These are phyloP conservation scores for Cactoblastis cactorum DNA, from an alignment of 2,888 invertebrate species.

Conservation along the genomic window DNA sequence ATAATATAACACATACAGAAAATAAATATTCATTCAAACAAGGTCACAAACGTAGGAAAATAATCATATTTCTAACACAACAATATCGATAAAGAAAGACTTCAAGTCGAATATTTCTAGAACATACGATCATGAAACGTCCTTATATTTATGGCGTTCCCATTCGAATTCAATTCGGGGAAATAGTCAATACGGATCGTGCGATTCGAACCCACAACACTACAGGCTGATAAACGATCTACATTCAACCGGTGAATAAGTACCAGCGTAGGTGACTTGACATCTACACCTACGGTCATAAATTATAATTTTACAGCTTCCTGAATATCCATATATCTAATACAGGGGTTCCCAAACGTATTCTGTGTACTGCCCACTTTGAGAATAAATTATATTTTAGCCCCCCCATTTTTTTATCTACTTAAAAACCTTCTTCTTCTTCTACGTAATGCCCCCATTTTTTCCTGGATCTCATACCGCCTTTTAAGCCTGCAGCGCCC, in stretches of 20 bases:
- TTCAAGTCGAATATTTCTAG: not conserved
- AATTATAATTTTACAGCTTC: not conserved
- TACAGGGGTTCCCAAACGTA: no score
- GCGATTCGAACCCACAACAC: constrained; percentile 1
- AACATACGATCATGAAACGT: not conserved
- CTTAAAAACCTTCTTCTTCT: no score
- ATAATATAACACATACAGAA: no score
- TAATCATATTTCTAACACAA: not conserved
- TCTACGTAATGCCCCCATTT: no score
- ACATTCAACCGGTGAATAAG: not conserved
- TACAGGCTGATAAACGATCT: constrained; percentile 1
- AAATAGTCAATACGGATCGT: constrained; percentile 1
- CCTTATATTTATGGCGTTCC: not conserved
- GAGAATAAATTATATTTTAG: no score
- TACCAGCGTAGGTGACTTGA: not conserved
- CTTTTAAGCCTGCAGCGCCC: no score
- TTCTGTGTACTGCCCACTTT: no score
- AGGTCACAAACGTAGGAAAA: no score
- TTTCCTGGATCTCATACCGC: no score
- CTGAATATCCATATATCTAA: not conserved
- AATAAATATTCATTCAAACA: no score
- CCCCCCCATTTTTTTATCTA: no score
- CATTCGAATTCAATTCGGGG: not conserved
- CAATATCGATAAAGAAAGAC: not conserved
- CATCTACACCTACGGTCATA: not conserved